Evolutionary conservation across 1,140 invertebrate genomes (phyloP).

Genomic region (Leptinotarsa defecta): DNA sequence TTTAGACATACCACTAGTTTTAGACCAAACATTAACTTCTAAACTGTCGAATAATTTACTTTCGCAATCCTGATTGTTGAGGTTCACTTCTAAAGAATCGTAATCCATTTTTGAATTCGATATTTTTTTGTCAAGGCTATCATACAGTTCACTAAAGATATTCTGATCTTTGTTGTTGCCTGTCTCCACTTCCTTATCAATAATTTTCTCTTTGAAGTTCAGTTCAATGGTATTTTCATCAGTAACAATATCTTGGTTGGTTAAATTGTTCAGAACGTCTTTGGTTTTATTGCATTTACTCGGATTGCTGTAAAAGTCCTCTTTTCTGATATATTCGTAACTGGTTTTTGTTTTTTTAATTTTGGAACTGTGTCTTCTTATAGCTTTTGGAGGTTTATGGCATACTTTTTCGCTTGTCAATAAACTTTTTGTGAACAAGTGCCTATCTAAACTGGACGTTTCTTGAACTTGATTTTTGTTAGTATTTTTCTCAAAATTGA

Average conservation of each 20-base stretch:
- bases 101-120: slow-evolving; percentile 45
- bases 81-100: slow-evolving; percentile 49
- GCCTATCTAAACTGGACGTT: slow-evolving; percentile 61
- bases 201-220: slow-evolving; percentile 53
- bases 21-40: slow-evolving; percentile 43
- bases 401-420: slow-evolving; percentile 54
- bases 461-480: slow-evolving; percentile 57
- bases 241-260: slow-evolving; percentile 52
- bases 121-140: slow-evolving; percentile 51
- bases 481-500: slow-evolving; percentile 60
- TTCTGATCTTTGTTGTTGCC: slow-evolving; percentile 37
- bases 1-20: slow-evolving; percentile 35
- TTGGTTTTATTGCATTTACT: slow-evolving; percentile 39
- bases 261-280: slow-evolving; percentile 50
- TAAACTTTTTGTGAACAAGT: slow-evolving; percentile 55
- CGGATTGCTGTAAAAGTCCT: slow-evolving; percentile 50
- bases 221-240: slow-evolving; percentile 52
- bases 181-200: slow-evolving; percentile 51
- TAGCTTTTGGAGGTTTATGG: slow-evolving; percentile 62
- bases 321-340: slow-evolving; percentile 59
- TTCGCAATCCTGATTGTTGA: slow-evolving; percentile 42
- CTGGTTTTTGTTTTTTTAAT: slow-evolving; percentile 48
- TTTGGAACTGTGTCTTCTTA: slow-evolving; percentile 56
- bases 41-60: slow-evolving; percentile 48
- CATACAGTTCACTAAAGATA: slow-evolving; percentile 51